A percentile compares a stretch with the other conserved stretches of the same genome.
Evolutionary conservation across 2,113 vertebrate genomes (phyloP).

Genomic region (Chlorocebus sabaeus): DNA sequence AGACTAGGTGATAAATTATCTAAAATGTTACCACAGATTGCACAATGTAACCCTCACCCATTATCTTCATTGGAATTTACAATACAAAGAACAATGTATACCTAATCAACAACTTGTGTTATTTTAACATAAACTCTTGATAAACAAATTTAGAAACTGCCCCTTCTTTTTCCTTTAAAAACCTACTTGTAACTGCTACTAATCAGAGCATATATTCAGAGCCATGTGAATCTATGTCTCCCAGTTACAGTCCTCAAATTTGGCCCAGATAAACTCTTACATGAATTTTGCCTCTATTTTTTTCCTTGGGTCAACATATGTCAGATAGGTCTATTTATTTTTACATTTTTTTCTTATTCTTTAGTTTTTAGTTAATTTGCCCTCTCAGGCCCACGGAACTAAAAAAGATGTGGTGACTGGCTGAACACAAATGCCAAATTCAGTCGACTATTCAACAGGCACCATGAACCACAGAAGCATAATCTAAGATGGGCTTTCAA

Average conservation of each 20-base stretch:
- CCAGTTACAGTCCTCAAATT: not conserved
- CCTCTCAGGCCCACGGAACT: slow-evolving; percentile 44
- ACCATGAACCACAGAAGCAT: not conserved
- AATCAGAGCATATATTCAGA: not conserved
- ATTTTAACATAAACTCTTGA: not conserved
- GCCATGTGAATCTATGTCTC: not conserved
- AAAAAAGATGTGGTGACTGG: not conserved
- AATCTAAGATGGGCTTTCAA: slow-evolving; percentile 41
- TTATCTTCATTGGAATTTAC: not conserved
- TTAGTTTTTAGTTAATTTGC: slow-evolving; percentile 68
- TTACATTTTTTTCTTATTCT: slow-evolving; percentile 40
- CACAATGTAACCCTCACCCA: not conserved
- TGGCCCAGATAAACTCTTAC: not conserved
- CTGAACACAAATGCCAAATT: slow-evolving; percentile 62
- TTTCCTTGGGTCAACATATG: not conserved
- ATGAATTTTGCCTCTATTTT: not conserved
- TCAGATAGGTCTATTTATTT: slow-evolving; percentile 34
- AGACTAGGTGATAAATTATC: not conserved
- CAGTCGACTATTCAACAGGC: slow-evolving; percentile 52
- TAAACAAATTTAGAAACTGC: not conserved
- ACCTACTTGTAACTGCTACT: not conserved
- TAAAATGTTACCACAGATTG: not conserved
- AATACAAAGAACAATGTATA: not conserved
- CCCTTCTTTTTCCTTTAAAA: not conserved
- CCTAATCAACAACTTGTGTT: not conserved